Evolutionary conservation across 2,113 vertebrate species (phyloP).

Genomic region (Trogon melanurus): DNA sequence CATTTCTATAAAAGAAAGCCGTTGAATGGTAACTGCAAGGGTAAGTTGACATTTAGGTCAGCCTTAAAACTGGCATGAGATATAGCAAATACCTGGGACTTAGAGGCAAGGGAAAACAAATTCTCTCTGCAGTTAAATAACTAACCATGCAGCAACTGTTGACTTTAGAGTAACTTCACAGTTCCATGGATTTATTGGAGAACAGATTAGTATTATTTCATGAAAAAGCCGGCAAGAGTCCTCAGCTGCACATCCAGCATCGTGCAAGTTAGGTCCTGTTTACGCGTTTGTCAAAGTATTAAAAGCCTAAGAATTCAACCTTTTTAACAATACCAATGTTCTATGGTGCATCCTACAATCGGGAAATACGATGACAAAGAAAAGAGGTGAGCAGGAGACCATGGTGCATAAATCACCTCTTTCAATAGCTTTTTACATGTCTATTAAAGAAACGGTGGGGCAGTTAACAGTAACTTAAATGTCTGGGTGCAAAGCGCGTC

Average conservation of each 20-base stretch:
- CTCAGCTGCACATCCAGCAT: slow-evolving; percentile 8
- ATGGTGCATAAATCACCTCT: neutral
- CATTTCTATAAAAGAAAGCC: slow-evolving; percentile 68
- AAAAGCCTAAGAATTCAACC: neutral
- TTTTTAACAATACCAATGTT: neutral
- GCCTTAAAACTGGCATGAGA: slow-evolving; percentile 64
- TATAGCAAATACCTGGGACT: slow-evolving; percentile 64
- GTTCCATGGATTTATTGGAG: slow-evolving; percentile 27
- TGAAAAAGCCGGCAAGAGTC: neutral
- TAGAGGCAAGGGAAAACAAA: slow-evolving; percentile 65
- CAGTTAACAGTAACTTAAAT: neutral
- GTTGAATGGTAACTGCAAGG: slow-evolving; percentile 55
- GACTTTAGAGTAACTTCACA: slow-evolving; percentile 65
- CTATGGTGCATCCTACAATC: neutral
- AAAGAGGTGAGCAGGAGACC: neutral
- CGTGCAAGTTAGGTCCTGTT: neutral
- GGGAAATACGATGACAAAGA: neutral
- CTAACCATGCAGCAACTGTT: slow-evolving; percentile 59
- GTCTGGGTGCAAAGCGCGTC: neutral
- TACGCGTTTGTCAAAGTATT: neutral
- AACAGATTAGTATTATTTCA: slow-evolving; percentile 63
- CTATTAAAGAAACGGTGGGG: neutral
- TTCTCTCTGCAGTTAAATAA: slow-evolving; percentile 61
- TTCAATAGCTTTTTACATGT: neutral
- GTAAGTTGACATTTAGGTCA: slow-evolving; percentile 66